These are phyloP conservation scores for Laspeyria flexula DNA, from an alignment of 2,888 invertebrate species.

Conservation along the genomic window DNA sequence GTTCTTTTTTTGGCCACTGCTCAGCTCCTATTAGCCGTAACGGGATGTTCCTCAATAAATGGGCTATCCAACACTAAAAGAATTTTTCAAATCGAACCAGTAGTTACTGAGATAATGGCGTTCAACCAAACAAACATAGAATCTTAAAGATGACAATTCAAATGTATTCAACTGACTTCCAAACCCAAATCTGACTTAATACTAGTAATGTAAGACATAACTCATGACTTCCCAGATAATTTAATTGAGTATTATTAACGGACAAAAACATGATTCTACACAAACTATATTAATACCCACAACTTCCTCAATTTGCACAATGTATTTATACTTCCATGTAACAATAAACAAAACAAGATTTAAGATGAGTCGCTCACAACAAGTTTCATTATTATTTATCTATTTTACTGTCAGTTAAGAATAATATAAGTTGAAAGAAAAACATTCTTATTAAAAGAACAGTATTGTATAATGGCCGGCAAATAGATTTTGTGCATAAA, in stretches of 20 bases:
- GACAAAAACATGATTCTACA: constrained; percentile 4
- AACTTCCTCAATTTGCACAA: background rate
- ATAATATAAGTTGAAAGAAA: no score
- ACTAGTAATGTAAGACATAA: background rate
- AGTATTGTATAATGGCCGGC: no score
- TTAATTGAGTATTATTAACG: background rate
- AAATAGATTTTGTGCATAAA: no score
- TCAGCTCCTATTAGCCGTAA: background rate
- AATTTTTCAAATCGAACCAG: background rate
- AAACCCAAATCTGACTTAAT: no score
- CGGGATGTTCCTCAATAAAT: background rate
- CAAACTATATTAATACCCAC: background rate
- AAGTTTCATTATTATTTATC: no score
- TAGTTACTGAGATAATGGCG: background rate
- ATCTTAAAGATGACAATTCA: no score
- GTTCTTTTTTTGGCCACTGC: background rate
- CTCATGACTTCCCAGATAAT: background rate
- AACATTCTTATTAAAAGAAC: no score
- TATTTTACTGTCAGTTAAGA: no score
- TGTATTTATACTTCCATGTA: no score
- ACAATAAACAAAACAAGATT: no score
- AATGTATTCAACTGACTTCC: no score
- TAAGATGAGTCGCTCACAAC: no score
- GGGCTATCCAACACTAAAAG: background rate
- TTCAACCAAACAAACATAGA: background rate